Evolutionary conservation across 2,113 vertebrate species (phyloP).

Genomic region (Siphamia tubifer): DNA sequence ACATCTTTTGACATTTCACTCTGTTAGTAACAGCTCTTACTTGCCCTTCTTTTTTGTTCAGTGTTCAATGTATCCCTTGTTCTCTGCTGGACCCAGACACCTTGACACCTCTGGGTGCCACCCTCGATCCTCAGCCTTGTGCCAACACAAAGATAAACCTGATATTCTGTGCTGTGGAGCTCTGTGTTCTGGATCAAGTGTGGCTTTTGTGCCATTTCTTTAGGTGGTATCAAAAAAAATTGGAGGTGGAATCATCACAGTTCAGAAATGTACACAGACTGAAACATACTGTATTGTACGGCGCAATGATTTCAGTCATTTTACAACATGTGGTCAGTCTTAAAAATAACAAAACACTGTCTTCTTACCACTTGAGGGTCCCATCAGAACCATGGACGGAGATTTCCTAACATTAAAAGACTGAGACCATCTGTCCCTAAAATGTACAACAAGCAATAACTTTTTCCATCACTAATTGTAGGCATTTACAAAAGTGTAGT

Average conservation of each 20-base stretch:
- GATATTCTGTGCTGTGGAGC: background rate
- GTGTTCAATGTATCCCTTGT: background rate
- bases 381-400: background rate
- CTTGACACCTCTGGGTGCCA: conserved; percentile 47
- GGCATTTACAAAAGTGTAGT: too few relatives aligned
- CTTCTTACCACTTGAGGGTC: too few relatives aligned
- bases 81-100: conserved; percentile 17
- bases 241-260: background rate
- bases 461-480: too few relatives aligned
- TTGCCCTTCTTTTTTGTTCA: background rate
- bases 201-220: background rate
- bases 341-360: too few relatives aligned
- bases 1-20: conserved; percentile 39
- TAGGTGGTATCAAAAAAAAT: background rate
- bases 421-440: too few relatives aligned
- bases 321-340: too few relatives aligned
- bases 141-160: conserved; percentile 1
- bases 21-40: conserved; percentile 36
- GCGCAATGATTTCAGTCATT: too few relatives aligned
- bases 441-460: too few relatives aligned
- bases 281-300: too few relatives aligned
- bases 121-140: background rate
- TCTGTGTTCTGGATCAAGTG: background rate
- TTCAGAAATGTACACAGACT: too few relatives aligned
- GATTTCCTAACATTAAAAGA: too few relatives aligned